Conservation (phyloP, 2,797 vertebrate genomes). For the Ctenopoma multispine region DNA sequence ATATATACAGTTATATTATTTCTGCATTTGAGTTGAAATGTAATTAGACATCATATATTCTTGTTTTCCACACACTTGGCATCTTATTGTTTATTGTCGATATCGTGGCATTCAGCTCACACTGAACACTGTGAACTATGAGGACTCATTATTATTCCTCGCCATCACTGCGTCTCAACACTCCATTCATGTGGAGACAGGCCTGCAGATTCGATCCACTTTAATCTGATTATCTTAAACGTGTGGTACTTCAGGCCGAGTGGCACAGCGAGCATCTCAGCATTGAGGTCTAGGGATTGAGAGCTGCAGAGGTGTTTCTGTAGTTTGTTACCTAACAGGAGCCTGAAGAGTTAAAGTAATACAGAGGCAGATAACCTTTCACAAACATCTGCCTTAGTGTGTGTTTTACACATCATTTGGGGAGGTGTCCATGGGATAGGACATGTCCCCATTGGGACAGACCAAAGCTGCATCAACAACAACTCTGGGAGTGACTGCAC, state of each 20-base stretch:
- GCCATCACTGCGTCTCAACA: constrained; percentile 34
- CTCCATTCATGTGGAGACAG: constrained; percentile 63
- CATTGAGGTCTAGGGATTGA: constrained; percentile 1
- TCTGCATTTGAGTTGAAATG: no score
- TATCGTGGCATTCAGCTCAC: constrained; percentile 28
- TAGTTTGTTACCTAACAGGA: constrained; percentile 6
- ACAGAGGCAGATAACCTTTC: constrained; percentile 43
- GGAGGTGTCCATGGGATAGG: constrained; percentile 27
- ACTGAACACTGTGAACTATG: constrained; percentile 21
- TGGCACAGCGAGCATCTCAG: constrained; percentile 6
- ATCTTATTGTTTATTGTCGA: constrained; percentile 21
- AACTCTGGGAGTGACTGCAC: constrained; percentile 46
- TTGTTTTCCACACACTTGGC: no score
- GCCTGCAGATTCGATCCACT: constrained; percentile 58
- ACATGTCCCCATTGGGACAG: constrained; percentile 40
- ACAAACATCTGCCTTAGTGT: constrained; percentile 28
- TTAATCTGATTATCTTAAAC: constrained; percentile 65
- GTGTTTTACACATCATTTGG: constrained; percentile 48
- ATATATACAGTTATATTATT: no score
- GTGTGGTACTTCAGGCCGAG: constrained; percentile 4
- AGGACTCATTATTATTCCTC: constrained; percentile 72
- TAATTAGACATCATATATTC: no score
- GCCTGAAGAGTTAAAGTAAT: not conserved
- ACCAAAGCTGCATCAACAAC: constrained; percentile 48
- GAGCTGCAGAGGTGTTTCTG: constrained; percentile 8